Percentiles rank a stretch among this genome's conserved stretches.
These are phyloP conservation scores for Staurois parvus DNA, from an alignment of 2,797 vertebrate genomes.

Conservation along the genomic window DNA sequence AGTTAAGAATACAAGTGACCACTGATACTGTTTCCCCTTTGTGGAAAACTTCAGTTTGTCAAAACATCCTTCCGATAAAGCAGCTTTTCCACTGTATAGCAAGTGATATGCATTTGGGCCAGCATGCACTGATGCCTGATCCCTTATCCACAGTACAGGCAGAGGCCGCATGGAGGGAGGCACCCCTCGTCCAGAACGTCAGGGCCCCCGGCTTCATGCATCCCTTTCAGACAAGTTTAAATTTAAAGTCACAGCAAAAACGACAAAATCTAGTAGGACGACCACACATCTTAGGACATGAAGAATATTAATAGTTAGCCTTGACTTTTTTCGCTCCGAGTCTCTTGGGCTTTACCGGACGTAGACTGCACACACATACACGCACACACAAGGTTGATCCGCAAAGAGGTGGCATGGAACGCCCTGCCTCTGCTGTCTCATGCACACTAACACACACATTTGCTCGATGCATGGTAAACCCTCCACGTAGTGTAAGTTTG, in stretches of 20 bases:
- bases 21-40: slow-evolving; percentile 1
- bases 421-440: slow-evolving; percentile 18
- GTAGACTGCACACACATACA: slow-evolving; percentile 29
- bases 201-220: slow-evolving; percentile 34
- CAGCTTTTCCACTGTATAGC: slow-evolving; percentile 6
- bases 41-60: neutral
- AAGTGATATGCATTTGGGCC: slow-evolving; percentile 6
- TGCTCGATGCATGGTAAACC: slow-evolving; percentile 47
- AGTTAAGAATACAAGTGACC: slow-evolving; percentile 12
- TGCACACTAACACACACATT: slow-evolving; percentile 49
- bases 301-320: slow-evolving; percentile 58
- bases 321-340: slow-evolving; percentile 34
- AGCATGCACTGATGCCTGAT: slow-evolving; percentile 25
- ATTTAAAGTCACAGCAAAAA: slow-evolving; percentile 55
- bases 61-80: neutral
- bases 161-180: slow-evolving; percentile 13
- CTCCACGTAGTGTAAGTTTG: slow-evolving; percentile 58
- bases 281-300: slow-evolving; percentile 54
- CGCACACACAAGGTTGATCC: slow-evolving; percentile 45
- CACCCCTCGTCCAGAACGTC: neutral
- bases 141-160: slow-evolving; percentile 38
- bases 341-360: slow-evolving; percentile 45
- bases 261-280: slow-evolving; percentile 56
- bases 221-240: slow-evolving; percentile 42
- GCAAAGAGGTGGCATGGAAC: neutral